phyloP scores from a whole-genome alignment of 2,113 vertebrate species.

The Struthidea cinerea region DNA sequence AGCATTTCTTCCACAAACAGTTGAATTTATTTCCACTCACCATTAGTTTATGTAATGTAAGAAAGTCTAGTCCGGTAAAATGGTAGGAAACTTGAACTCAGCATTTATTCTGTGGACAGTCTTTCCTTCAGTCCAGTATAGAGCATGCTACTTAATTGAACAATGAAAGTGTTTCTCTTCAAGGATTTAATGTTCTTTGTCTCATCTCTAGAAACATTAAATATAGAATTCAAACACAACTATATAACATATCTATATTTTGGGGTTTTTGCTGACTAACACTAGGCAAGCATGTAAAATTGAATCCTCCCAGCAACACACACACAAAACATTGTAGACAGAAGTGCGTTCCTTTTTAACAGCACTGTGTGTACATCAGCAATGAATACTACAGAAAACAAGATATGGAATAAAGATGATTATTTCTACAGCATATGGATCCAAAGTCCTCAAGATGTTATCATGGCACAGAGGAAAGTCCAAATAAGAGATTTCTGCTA shows the following conservation, averaged over 20 bases:
- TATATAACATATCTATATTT: neutral
- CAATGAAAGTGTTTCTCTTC: neutral
- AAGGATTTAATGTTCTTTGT: neutral
- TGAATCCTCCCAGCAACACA: neutral
- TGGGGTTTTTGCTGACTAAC: accelerated
- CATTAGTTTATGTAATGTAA: neutral
- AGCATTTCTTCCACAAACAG: neutral
- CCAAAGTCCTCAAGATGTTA: neutral
- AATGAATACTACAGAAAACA: neutral
- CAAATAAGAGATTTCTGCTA: neutral
- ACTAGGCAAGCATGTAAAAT: neutral
- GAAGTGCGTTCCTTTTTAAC: neutral
- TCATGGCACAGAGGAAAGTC: neutral
- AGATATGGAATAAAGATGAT: neutral
- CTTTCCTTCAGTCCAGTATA: neutral
- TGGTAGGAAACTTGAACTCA: neutral
- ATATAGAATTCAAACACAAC: neutral
- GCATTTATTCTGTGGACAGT: neutral
- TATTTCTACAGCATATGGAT: neutral
- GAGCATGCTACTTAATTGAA: neutral
- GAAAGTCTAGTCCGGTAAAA: neutral
- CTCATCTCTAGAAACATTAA: neutral
- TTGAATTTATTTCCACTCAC: neutral
- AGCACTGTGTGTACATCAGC: neutral
- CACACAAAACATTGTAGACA: neutral